Conservation (phyloP, 2,888 invertebrate genomes). For the Rhamphomyia laevipes region DNA sequence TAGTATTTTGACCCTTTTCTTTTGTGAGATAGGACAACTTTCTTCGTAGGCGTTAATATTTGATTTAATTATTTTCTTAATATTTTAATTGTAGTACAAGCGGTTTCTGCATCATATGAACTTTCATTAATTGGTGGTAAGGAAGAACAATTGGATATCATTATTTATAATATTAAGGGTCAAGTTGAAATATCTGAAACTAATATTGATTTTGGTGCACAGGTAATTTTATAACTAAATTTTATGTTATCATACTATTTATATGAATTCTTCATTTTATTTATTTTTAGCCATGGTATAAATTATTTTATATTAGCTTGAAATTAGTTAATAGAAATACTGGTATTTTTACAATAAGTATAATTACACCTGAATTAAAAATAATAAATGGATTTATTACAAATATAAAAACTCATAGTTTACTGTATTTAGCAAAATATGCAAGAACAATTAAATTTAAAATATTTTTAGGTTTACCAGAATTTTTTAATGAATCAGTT, state of each 20-base stretch:
- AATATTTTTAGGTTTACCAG: not conserved
- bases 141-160: not conserved
- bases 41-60: too few species aligned
- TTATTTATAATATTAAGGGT: not conserved
- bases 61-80: too few species aligned
- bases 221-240: not conserved
- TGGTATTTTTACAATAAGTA: too few species aligned
- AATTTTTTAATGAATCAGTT: not conserved
- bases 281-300: not conserved
- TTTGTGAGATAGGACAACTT: too few species aligned
- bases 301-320: not conserved
- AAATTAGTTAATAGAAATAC: not conserved
- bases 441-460: not conserved
- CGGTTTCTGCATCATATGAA: not conserved
- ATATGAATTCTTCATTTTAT: not conserved
- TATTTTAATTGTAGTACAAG: not conserved
- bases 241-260: too few species aligned
- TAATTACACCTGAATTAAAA: too few species aligned
- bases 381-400: too few species aligned
- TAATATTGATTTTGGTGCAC: not conserved
- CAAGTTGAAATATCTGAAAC: not conserved
- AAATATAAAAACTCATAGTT: too few species aligned
- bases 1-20: too few species aligned
- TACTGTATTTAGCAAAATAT: too few species aligned
- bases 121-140: not conserved